Percentiles rank a stretch among this genome's conserved stretches.
Conservation (phyloP, 1,140 invertebrate species). For the Vanessa tameamea region DNA sequence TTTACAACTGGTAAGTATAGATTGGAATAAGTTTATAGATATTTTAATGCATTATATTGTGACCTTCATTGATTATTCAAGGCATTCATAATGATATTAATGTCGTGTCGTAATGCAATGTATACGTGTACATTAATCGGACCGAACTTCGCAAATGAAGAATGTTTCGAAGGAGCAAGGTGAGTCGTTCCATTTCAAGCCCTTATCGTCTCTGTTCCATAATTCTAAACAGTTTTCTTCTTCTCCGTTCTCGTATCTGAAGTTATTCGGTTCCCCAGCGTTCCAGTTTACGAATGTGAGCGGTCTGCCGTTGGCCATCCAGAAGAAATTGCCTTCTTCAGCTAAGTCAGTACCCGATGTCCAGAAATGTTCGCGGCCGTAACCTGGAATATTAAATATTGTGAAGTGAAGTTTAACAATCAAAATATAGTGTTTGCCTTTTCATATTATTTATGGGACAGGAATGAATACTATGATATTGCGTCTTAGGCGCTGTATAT, state of each 20-base stretch:
- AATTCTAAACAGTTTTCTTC: conserved; percentile 94
- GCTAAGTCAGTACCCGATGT: conserved; percentile 94
- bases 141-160: conserved; percentile 93
- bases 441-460: no score
- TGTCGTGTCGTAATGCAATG: conserved; percentile 32
- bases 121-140: conserved; percentile 60
- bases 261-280: conserved; percentile 94
- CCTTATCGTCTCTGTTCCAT: conserved; percentile 95
- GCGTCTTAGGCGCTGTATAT: no score
- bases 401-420: background rate
- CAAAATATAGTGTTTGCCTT: no score
- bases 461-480: no score
- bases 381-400: conserved; percentile 80
- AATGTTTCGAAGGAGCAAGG: conserved; percentile 95
- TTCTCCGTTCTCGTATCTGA: conserved; percentile 95
- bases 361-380: conserved; percentile 95
- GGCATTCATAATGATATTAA: conserved; percentile 5
- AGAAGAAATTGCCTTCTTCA: conserved; percentile 94
- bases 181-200: conserved; percentile 95
- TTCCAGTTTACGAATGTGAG: conserved; percentile 96
- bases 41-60: conserved; percentile 13
- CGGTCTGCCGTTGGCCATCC: conserved; percentile 94
- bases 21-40: background rate
- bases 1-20: background rate
- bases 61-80: conserved; percentile 14